Evolutionary conservation across 2,113 vertebrate genomes (phyloP), one percentile per base, ranked within the genome.

Genomic region (Macrotus californicus): DNA sequence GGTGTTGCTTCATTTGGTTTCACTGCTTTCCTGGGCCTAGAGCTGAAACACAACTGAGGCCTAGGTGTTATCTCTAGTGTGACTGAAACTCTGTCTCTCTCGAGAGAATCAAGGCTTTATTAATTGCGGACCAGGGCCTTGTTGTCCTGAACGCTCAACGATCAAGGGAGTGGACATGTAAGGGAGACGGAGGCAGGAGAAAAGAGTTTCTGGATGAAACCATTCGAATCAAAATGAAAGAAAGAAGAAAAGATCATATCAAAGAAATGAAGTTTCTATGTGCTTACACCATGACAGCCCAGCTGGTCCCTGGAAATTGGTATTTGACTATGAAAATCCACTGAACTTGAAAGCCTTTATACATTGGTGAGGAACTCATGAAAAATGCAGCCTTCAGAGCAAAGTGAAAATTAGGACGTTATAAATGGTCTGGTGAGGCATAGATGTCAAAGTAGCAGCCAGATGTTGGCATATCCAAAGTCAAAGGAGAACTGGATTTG

Each of bases 321-420:
- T 61, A 1, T 97, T 67, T 79, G 61, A 89, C 12, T 77, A 88
- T 39, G 89, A 94, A 96, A 96, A 87, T 43, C 59, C 24, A 91
- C 41, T 72, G 56, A 81, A 80, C 4, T 56, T 81, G 75, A 91
- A 93, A 83, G 21, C 5, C 41, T 93, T 86, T 77, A 39, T 52
- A 52, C 10, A 43, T 3, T 4, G 48, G 31, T 41, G 26, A 80
- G 22, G 50, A 94, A 48, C 48, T 91, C 46, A 46, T 70, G 56
- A 77, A 94, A 96, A 95, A 96, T 59, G 36, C 39, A 67, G 41
- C 31, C 70, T 83, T 96, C 31, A 56, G 56, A 89, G n/a, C n/a
- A 24, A 79, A 86, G 54, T 56, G 56, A 92, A 96, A 94, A 90
- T 48, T 79, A 93, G 69, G 56, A 66, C 86, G 66, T 93, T 92